Conservation (phyloP, 2,113 vertebrate species). For the Onychorhynchus coronatus region DNA sequence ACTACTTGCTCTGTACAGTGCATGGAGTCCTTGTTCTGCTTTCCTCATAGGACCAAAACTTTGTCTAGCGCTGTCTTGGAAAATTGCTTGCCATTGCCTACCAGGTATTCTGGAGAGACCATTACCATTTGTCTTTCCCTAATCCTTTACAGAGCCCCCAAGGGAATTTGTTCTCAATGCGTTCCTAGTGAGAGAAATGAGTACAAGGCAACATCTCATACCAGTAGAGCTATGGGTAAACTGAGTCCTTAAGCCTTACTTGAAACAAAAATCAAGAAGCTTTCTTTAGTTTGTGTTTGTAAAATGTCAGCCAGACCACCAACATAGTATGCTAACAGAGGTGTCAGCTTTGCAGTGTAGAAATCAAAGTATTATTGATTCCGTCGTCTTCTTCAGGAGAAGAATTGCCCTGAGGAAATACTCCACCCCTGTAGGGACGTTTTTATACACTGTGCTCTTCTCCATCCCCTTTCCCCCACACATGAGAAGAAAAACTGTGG, state of each 20-base stretch:
- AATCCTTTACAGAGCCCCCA: neutral
- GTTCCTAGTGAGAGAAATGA: neutral
- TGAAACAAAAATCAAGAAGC: neutral
- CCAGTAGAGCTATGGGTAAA: neutral
- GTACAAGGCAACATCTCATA: neutral
- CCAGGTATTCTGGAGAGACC: neutral
- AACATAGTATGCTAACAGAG: neutral
- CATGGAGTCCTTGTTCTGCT: neutral
- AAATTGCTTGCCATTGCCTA: neutral
- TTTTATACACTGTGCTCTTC: neutral
- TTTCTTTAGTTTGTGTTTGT: neutral
- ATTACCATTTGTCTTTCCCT: neutral
- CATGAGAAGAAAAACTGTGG: neutral
- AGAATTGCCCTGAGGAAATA: neutral
- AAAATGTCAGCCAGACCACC: neutral
- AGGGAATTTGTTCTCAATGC: neutral
- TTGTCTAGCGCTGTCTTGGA: neutral
- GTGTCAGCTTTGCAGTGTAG: neutral
- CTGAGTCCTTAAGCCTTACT: neutral
- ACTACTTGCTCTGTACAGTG: neutral
- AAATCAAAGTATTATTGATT: neutral
- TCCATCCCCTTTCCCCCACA: neutral
- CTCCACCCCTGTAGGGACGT: neutral
- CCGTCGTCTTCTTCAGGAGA: neutral
- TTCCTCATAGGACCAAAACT: neutral